Evolutionary conservation across 2,888 invertebrate genomes (phyloP).

Genomic region (Sisyra terminalis): DNA sequence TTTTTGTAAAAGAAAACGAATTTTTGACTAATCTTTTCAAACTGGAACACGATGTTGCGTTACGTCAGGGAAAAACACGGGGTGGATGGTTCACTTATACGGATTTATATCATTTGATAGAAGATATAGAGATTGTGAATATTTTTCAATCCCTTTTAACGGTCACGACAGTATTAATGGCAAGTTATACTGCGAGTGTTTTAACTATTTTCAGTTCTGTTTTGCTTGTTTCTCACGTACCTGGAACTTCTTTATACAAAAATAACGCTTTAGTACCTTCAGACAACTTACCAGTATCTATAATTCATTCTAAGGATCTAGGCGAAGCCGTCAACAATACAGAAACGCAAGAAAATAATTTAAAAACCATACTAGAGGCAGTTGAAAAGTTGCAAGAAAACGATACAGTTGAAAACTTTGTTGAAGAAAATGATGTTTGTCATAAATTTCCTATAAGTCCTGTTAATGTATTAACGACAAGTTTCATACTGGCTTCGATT

Average conservation of each 20-base stretch:
- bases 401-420: background rate
- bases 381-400: background rate
- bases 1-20: conserved; percentile 58
- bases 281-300: background rate
- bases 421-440: background rate
- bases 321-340: background rate
- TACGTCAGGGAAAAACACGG: conserved; percentile 48
- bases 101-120: conserved; percentile 46
- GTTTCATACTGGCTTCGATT: conserved; percentile 23
- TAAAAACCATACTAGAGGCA: background rate
- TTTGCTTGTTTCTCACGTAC: conserved; percentile 32
- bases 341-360: background rate
- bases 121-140: conserved; percentile 28
- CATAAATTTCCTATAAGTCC: conserved; percentile 15
- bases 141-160: conserved; percentile 32
- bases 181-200: conserved; percentile 42
- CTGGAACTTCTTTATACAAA: conserved; percentile 26
- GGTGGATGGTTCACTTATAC: conserved; percentile 77
- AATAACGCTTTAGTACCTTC: conserved; percentile 1
- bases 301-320: too few relatives aligned
- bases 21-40: conserved; percentile 56
- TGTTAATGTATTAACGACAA: conserved; percentile 22
- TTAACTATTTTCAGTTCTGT: conserved; percentile 42
- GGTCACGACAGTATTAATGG: conserved; percentile 37
- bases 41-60: conserved; percentile 57